phyloP scores from a whole-genome alignment of 2,888 invertebrate genomes.

The Ischnura elegans region DNA sequence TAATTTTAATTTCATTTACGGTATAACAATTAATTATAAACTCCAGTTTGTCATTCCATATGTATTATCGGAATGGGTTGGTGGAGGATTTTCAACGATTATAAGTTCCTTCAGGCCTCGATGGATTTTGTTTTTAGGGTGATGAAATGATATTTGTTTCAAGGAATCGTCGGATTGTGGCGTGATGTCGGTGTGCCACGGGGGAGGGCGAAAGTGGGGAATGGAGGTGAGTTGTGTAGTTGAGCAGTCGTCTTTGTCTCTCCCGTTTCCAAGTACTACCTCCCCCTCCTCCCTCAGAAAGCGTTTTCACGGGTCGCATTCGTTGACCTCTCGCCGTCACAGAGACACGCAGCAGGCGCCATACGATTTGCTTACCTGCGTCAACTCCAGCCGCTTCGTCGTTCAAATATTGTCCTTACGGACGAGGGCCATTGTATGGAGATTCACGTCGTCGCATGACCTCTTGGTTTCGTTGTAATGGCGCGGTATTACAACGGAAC shows the following conservation, averaged over 20 bases:
- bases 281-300: background rate
- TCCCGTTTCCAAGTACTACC: background rate
- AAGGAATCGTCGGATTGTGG: too few species aligned
- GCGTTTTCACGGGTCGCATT: constrained; percentile 56
- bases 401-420: constrained; percentile 40
- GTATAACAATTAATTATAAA: too few species aligned
- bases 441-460: constrained; percentile 43
- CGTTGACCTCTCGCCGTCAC: constrained; percentile 43
- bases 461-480: constrained; percentile 35
- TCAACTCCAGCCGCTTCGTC: constrained; percentile 25
- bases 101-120: too few species aligned
- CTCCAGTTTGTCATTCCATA: too few species aligned
- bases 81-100: too few species aligned
- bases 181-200: too few species aligned
- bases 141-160: too few species aligned
- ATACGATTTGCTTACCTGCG: constrained; percentile 45
- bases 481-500: background rate
- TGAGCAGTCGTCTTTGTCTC: background rate
- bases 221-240: too few species aligned
- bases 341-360: constrained; percentile 24
- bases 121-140: too few species aligned
- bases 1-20: too few species aligned
- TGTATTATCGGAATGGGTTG: too few species aligned
- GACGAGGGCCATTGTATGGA: constrained; percentile 52
- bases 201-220: background rate